A percentile compares a stretch with the other conserved stretches of the same genome.
Conservation (phyloP, 1,140 invertebrate genomes). For the Tetragonula clypearis region DNA sequence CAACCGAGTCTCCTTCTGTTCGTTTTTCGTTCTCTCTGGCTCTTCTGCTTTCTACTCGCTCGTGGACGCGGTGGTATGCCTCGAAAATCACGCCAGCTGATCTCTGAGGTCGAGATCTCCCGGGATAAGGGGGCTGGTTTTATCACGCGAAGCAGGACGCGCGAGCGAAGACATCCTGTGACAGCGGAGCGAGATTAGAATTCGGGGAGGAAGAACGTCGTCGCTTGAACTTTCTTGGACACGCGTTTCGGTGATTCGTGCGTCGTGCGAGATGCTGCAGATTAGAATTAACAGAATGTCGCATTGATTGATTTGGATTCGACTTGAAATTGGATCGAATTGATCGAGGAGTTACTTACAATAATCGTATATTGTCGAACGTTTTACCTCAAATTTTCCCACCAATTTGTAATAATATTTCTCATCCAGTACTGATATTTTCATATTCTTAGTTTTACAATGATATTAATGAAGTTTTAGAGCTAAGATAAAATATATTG, state of each 20-base stretch:
- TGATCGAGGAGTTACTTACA: neutral
- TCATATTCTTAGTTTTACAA: too few species aligned
- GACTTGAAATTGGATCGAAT: neutral
- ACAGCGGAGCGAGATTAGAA: slow-evolving; percentile 19
- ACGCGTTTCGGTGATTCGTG: neutral
- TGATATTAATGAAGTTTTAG: too few species aligned
- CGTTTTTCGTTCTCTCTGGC: neutral
- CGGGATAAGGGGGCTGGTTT: slow-evolving; percentile 65
- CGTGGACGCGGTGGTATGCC: slow-evolving; percentile 51
- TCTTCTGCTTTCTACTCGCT: slow-evolving; percentile 15
- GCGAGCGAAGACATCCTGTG: slow-evolving; percentile 26
- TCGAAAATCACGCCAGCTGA: slow-evolving; percentile 64
- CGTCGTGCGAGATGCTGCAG: neutral
- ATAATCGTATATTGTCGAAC: neutral
- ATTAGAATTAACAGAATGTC: neutral
- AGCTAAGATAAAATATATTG: too few species aligned
- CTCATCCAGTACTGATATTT: too few species aligned
- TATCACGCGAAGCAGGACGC: slow-evolving; percentile 49
- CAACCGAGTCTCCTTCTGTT: neutral
- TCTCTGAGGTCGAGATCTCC: slow-evolving; percentile 61
- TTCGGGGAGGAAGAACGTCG: neutral
- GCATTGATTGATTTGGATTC: neutral
- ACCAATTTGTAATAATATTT: neutral
- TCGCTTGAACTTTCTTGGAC: neutral
- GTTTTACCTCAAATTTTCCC: neutral